phyloP scores from a whole-genome alignment of 2,113 vertebrate species.

The Ranitomeya imitator region DNA sequence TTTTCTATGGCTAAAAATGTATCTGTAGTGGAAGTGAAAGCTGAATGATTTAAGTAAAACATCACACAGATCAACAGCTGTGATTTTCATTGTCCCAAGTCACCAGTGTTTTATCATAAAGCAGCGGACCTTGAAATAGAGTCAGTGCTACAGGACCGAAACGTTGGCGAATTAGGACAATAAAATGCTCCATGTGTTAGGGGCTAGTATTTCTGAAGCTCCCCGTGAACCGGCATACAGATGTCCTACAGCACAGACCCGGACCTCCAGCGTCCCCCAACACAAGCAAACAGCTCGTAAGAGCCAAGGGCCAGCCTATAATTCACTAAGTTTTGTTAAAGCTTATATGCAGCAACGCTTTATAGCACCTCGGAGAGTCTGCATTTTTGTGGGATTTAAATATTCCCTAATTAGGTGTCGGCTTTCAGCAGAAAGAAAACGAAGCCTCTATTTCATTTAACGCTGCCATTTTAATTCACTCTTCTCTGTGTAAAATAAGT shows the following conservation, averaged over 20 bases:
- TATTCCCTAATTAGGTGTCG: slow-evolving; percentile 73
- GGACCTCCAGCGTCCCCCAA: slow-evolving; percentile 51
- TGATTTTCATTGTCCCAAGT: slow-evolving; percentile 18
- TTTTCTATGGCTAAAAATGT: neutral
- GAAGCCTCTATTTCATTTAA: slow-evolving; percentile 69
- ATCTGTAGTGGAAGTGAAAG: neutral
- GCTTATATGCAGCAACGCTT: slow-evolving; percentile 65
- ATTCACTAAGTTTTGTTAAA: slow-evolving; percentile 62
- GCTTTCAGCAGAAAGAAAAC: slow-evolving; percentile 69
- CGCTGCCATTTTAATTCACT: slow-evolving; percentile 70
- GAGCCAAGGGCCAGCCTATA: slow-evolving; percentile 59
- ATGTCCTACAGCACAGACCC: slow-evolving; percentile 56
- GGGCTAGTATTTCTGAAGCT: slow-evolving; percentile 16
- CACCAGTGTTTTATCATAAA: slow-evolving; percentile 36
- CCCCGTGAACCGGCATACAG: slow-evolving; percentile 14
- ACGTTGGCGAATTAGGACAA: slow-evolving; percentile 40
- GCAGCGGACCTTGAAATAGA: slow-evolving; percentile 29
- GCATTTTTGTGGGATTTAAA: slow-evolving; percentile 72
- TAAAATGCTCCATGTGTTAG: slow-evolving; percentile 37
- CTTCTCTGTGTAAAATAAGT: slow-evolving; percentile 70
- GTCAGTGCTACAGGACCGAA: slow-evolving; percentile 19
- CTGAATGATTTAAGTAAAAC: neutral
- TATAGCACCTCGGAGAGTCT: slow-evolving; percentile 62
- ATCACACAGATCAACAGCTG: slow-evolving; percentile 38
- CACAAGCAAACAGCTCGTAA: slow-evolving; percentile 48